phyloP scores from a whole-genome alignment of 2,113 vertebrate species.

The Micromys minutus region DNA sequence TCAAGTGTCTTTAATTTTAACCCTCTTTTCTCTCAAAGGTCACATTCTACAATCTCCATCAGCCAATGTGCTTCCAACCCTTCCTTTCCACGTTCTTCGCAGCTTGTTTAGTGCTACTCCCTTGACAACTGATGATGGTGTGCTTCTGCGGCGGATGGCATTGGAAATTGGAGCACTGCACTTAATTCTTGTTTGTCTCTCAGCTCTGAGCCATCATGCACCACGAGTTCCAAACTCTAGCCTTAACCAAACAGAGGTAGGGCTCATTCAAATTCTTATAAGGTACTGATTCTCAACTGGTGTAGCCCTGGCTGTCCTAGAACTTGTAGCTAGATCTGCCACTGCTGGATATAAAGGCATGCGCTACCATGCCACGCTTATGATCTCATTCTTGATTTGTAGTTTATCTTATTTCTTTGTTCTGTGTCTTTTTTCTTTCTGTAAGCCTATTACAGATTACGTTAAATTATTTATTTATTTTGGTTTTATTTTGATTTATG shows the following conservation, averaged over 20 bases:
- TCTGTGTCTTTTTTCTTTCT: too few relatives aligned
- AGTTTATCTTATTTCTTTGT: too few relatives aligned
- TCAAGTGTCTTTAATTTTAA: conserved; percentile 49
- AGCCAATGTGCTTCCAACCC: conserved; percentile 96
- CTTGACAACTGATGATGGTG: conserved; percentile 96
- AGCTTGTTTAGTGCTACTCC: conserved; percentile 95
- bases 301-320: too few relatives aligned
- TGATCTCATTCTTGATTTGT: too few relatives aligned
- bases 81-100: conserved; percentile 97
- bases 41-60: conserved; percentile 99
- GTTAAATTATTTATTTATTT: too few relatives aligned
- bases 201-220: conserved; percentile 97
- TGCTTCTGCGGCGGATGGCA: conserved; percentile 96
- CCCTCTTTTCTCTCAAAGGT: conserved; percentile 84
- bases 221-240: conserved; percentile 93
- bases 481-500: too few relatives aligned
- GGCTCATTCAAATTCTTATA: conserved; percentile 37
- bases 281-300: background rate
- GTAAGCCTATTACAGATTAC: too few relatives aligned
- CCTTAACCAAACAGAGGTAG: conserved; percentile 93
- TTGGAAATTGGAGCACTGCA: conserved; percentile 98
- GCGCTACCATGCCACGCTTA: too few relatives aligned
- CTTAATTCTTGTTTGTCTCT: conserved; percentile 98
- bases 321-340: too few relatives aligned
- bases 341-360: too few relatives aligned